Base-by-base conservation (phyloP, 2,888 invertebrate species). In the Leucania comma region DNA sequence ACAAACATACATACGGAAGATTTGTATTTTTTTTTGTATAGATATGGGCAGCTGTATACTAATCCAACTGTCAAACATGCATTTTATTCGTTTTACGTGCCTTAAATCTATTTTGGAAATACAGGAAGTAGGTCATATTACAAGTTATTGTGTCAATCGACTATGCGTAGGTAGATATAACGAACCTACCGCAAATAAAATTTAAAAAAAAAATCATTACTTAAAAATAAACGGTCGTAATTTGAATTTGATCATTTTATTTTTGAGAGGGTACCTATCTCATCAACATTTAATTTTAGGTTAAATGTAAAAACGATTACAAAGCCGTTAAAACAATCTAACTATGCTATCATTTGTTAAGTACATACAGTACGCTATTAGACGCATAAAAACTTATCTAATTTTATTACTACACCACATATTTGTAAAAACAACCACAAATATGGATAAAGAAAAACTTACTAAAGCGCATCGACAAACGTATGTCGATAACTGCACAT, bases 401-500 rank as follows among this genome's bases (percentile, higher is more conserved):
- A 75, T 62, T 64, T 51, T 42, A 71, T 56, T 48, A 60, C 9
- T 57, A 50, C 8, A 59, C 26, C 6, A 68, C 35, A 22, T 63
- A 65, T 58, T 59, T 26, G n/a, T 62, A 50, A 24, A 63, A 29
- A 42, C 35, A 35, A 72, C 26, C 24, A 63, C 62, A 53, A 26
- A 20, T 8, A 51, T 24, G 60, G 63, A 81, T 66, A 82, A 83
- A 82, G 64, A 68, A 72, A 56, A 69, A 51, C 42, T 48, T 48
- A 65, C 42, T 61, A 50, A 57, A 63, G 32, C 26, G 35, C 51
- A 72, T 82, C 82, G 82, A 82, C 56, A 67, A n/a, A 29, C 48
- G 42, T 66, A 57, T 71, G 72, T 84, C 80, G 85, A 80, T 75
- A 75, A 38, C 46, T 66, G 80, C 57, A 84, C 84, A 71, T 73